Conservation (phyloP, 1,140 invertebrate species). For the Steinernema feltiae region DNA sequence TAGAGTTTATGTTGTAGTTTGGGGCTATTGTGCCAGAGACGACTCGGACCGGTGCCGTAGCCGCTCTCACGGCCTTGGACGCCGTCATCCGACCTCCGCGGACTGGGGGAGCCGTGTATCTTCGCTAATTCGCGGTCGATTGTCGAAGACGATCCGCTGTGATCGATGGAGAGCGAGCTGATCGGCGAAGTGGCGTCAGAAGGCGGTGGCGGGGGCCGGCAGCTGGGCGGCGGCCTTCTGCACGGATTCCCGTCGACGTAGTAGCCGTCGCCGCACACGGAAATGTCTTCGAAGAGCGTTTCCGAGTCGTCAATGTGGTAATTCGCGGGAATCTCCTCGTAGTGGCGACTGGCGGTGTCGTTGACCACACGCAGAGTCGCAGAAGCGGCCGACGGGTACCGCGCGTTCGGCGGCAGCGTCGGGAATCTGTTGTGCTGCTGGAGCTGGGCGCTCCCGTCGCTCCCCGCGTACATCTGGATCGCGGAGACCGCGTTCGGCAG, state of each 20-base stretch:
- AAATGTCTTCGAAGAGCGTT: slow-evolving; percentile 6
- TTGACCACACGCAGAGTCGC: background rate
- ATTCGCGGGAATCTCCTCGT: background rate
- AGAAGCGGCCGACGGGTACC: background rate
- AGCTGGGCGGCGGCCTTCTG: background rate
- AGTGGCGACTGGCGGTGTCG: background rate
- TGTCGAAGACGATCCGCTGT: background rate
- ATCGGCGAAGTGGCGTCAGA: background rate
- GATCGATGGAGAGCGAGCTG: background rate
- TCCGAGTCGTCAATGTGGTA: background rate
- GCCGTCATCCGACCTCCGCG: background rate
- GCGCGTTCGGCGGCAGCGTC: background rate
- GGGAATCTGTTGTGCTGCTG: background rate
- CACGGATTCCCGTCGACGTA: background rate
- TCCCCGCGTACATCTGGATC: slow-evolving; percentile 8
- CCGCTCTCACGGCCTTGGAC: background rate
- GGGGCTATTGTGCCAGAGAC: slow-evolving; percentile 6
- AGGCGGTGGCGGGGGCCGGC: background rate
- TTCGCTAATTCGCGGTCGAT: background rate
- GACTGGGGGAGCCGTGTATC: background rate
- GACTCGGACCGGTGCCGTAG: slow-evolving; percentile 9
- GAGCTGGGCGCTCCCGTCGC: background rate
- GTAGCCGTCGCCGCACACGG: background rate
- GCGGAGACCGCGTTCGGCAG: slow-evolving; percentile 9
- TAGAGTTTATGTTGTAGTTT: background rate